Conservation (phyloP, 1,140 invertebrate species). For the Melipona quadrifasciata region DNA sequence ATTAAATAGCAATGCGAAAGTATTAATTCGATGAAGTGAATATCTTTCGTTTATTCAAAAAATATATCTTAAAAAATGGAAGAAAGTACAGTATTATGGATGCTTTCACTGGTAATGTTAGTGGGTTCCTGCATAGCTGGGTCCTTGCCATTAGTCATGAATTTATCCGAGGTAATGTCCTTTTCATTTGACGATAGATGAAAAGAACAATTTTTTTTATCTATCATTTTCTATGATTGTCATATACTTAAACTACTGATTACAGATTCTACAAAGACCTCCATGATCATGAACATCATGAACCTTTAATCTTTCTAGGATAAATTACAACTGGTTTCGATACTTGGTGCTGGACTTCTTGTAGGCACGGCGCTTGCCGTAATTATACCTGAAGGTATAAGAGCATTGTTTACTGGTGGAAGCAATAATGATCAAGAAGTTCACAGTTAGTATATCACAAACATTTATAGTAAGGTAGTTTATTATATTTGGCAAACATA, state of each 20-base stretch:
- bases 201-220: conserved; percentile 25
- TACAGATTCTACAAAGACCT: conserved; percentile 53
- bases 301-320: conserved; percentile 86
- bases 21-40: conserved; percentile 11
- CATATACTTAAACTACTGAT: conserved; percentile 43
- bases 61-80: conserved; percentile 86
- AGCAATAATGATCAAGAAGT: conserved; percentile 33
- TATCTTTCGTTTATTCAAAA: conserved; percentile 18
- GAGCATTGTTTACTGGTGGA: conserved; percentile 86
- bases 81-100: conserved; percentile 89
- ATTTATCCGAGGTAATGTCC: conserved; percentile 93
- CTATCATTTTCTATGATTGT: conserved; percentile 46
- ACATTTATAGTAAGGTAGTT: neutral
- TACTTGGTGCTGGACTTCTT: conserved; percentile 97
- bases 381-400: conserved; percentile 99
- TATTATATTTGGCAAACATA: neutral
- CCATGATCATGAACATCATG: conserved; percentile 53
- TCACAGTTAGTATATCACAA: conserved; percentile 47
- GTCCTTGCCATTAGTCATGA: conserved; percentile 95
- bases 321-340: conserved; percentile 95
- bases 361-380: conserved; percentile 98
- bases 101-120: conserved; percentile 95
- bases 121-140: conserved; percentile 97
- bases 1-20: conserved; percentile 15
- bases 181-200: conserved; percentile 26